Evolutionary conservation across 2,113 vertebrate genomes (phyloP), one percentile per base, ranked within the genome.

Genomic region (Anas platyrhynchos): DNA sequence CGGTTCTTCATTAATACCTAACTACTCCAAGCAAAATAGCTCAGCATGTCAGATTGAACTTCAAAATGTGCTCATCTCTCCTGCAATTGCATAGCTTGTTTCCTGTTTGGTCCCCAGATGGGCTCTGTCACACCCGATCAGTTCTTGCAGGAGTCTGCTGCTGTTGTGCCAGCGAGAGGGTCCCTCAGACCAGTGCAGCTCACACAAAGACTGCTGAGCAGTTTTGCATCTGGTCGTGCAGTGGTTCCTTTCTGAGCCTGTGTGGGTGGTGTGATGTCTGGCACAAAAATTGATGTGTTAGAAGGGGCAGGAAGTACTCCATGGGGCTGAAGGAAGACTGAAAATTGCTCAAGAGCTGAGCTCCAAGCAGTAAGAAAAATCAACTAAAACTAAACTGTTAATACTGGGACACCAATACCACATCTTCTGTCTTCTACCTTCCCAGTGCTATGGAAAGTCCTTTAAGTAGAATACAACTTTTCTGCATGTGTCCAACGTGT

Each of bases 381-480:
- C n/a, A 41, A 32, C 13, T 34, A 43, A 67, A 31, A 29, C 3
- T 20, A 73, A 76, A 0, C 9, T 44, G 3, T 74, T 82, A 9
- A 21, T 89, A 3, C 34, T 36, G 21, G 56, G 14, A 25, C 9
- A 27, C 8, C 2, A 1, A 1, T 55, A 16, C 3, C 55, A 6
- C 1, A 2, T 43, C 7, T 58, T 76, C 14, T 36, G 31, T 72
- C 6, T 6, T 31, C 18, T 25, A 5, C 12, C 13, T 2, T 81
- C 3, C 5, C 1, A 1, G 1, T 61, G 43, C 38, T 73, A 2
- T 17, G 2, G 25, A 6, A 9, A 79, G 6, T 34, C 20, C 5
- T 66, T 13, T 43, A 23, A 36, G 6, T 44, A 56, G 6, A 3
- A 18, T 29, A 6, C 12, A 4, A 5, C 18, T 73, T 88, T 88